phyloP scores from a whole-genome alignment of 2,113 vertebrate genomes.

The Petrocephalus microphthalmus region DNA sequence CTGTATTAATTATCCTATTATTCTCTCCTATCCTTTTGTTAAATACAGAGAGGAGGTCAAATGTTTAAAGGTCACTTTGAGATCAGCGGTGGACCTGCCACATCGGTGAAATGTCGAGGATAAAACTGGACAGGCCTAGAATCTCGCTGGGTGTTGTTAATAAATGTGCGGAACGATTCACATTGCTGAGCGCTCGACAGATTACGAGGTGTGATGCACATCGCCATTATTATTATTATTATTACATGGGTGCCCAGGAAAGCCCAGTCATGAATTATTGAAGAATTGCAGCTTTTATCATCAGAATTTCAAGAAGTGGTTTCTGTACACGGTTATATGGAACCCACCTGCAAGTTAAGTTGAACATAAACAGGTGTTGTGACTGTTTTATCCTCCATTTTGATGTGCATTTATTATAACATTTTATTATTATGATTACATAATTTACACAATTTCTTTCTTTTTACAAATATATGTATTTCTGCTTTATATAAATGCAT shows the following conservation, averaged over 20 bases:
- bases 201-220: not conserved
- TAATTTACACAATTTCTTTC: not conserved
- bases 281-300: not conserved
- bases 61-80: not conserved
- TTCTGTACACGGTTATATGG: not conserved
- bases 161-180: not conserved
- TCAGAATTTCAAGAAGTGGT: not conserved
- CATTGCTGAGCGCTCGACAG: not conserved
- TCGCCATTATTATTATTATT: not conserved
- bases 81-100: not conserved
- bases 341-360: not conserved
- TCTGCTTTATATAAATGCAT: not conserved
- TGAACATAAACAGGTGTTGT: not conserved
- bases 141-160: not conserved
- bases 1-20: not conserved
- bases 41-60: not conserved
- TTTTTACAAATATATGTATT: not conserved
- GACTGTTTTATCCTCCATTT: not conserved
- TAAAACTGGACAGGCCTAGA: not conserved
- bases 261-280: not conserved
- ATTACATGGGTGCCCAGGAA: not conserved
- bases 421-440: not conserved
- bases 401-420: not conserved
- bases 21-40: not conserved
- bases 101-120: not conserved